Base-by-base conservation (phyloP, 2,113 vertebrate species). In the Puma concolor region DNA sequence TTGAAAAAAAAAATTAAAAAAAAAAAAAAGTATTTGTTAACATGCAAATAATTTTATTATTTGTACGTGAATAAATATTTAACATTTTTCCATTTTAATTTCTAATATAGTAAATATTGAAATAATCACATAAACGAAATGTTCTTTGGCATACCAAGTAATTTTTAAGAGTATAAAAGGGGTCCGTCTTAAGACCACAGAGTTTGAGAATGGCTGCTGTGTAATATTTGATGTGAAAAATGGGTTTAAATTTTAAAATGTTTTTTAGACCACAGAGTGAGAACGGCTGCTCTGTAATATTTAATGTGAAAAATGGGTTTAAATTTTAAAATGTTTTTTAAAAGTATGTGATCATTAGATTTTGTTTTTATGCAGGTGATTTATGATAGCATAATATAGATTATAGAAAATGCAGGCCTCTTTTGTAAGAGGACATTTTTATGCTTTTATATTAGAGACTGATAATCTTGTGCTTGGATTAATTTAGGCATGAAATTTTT, bases 401-500 rank as follows among this genome's bases (percentile, higher is more conserved):
- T 88, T 91, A 57, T 23, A 96, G 33, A 60, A 92, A 94, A 89
- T 25, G 12, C 11, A 33, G 48, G 13, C 27, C 21, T 95, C 57
- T 89, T 88, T 89, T 72, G 31, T 88, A 77, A 77, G 60, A 92
- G 57, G 17, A 81, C 1, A 25, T 85, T 52, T 79, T 80, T 97
- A 15, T 97, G 19, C 33, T n/a, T 54, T 33, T 95, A 16, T 14
- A 81, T 95, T 25, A 72, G 66, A 7, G 14, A 85, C 29, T 90
- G 36, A 80, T 81, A 17, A 17, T 11, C 16, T 83, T 95, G 29
- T 90, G 52, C 60, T 95, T 95, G 81, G 84, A 69, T 96, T 95
- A 96, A 95, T 69, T 94, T 94, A 87, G 81, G 16, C 25, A 79
- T 88, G 77, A 94, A 29, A 91, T 23, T 95, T 95, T 96, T 96